phyloP scores from a whole-genome alignment of 2,113 vertebrate species.

The Poeciliopsis prolifica region DNA sequence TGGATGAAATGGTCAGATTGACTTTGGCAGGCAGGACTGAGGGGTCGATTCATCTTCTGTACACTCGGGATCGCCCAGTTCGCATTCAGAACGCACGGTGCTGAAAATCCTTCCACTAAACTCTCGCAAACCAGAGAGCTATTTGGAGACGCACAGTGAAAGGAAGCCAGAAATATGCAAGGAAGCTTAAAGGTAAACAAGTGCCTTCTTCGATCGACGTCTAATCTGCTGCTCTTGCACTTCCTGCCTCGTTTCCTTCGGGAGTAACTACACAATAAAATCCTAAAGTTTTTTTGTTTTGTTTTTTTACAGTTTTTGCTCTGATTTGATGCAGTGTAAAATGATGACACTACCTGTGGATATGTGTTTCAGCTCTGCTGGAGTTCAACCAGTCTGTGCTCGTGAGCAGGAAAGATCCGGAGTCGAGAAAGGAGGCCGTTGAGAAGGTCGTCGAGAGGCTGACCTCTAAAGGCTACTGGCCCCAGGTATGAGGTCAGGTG shows the following conservation, averaged over 20 bases:
- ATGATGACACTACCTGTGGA: background rate
- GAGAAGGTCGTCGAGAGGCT: slow-evolving; percentile 83
- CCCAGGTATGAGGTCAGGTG: slow-evolving; percentile 79
- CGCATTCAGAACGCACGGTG: background rate
- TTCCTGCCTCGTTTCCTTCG: background rate
- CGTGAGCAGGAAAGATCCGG: slow-evolving; percentile 86
- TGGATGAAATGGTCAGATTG: background rate
- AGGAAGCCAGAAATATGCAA: slow-evolving; percentile 8
- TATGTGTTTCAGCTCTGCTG: slow-evolving; percentile 79
- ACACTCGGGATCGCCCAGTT: no score
- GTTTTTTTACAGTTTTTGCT: background rate
- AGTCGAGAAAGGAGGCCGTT: slow-evolving; percentile 85
- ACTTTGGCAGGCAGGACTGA: no score
- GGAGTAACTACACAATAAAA: no score
- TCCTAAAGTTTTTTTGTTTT: slow-evolving; percentile 1
- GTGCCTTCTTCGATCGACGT: slow-evolving; percentile 1
- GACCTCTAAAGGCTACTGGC: slow-evolving; percentile 86
- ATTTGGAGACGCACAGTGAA: background rate
- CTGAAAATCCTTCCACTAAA: background rate
- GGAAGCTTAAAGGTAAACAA: slow-evolving; percentile 43
- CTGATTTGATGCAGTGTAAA: background rate
- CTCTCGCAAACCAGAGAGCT: background rate
- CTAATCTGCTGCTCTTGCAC: slow-evolving; percentile 8
- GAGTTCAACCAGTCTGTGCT: slow-evolving; percentile 90
- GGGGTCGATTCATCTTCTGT: no score